phyloP scores from a whole-genome alignment of 2,888 invertebrate species.

The Coleophora deauratella region DNA sequence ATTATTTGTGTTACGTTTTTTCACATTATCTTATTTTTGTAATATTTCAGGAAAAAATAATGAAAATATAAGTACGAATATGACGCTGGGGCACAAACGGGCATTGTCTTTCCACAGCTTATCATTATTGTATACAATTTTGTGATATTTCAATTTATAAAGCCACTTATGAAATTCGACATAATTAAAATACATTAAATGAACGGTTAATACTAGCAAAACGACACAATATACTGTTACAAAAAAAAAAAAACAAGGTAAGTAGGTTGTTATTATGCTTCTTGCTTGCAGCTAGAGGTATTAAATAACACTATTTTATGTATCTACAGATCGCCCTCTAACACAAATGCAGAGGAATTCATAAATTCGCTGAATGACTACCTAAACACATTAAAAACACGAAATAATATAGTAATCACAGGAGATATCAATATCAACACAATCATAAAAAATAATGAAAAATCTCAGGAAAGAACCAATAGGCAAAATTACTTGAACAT shows the following conservation, averaged over 20 bases:
- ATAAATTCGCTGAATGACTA: neutral
- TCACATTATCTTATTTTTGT: too few species aligned
- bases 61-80: too few species aligned
- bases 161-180: too few species aligned
- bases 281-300: neutral
- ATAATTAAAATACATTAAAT: too few species aligned
- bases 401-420: neutral
- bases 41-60: too few species aligned
- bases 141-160: too few species aligned
- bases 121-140: too few species aligned
- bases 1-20: too few species aligned
- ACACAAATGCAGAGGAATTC: neutral
- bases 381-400: neutral
- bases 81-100: too few species aligned
- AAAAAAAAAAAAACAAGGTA: neutral
- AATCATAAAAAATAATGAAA: neutral
- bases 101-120: too few species aligned
- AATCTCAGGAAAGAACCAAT: neutral
- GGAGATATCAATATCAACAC: slow-evolving; percentile 1
- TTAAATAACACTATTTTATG: neutral
- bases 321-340: slow-evolving; percentile 2
- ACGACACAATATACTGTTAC: neutral
- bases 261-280: neutral
- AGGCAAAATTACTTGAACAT: neutral
- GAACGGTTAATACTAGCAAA: too few species aligned